A percentile compares a stretch with the other conserved stretches of the same genome.
phyloP scores from a whole-genome alignment of 1,140 invertebrate genomes.

The Stegodyphus mimosarum region DNA sequence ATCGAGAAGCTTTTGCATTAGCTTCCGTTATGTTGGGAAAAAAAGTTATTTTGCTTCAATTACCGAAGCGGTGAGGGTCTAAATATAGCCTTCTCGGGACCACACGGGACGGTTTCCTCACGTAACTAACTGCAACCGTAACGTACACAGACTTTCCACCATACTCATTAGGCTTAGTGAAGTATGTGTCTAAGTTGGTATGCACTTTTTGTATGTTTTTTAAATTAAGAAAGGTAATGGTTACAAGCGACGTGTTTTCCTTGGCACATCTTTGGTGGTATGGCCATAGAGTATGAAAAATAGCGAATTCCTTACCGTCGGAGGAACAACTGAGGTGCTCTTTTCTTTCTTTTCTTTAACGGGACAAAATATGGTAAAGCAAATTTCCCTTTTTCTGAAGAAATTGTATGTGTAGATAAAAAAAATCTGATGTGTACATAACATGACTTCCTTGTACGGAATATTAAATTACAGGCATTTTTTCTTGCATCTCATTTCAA shows the following conservation, averaged over 20 bases:
- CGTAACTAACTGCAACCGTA: background rate
- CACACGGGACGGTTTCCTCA: conserved; percentile 4
- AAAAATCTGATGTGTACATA: no score
- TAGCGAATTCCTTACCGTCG: no score
- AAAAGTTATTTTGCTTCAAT: conserved; percentile 7
- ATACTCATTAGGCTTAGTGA: conserved; percentile 3
- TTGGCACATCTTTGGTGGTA: conserved; percentile 13
- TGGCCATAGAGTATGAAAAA: background rate
- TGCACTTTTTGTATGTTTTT: conserved; percentile 12
- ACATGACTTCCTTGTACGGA: no score
- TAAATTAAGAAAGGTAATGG: conserved; percentile 13
- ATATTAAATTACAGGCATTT: no score
- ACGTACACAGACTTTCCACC: conserved; percentile 24
- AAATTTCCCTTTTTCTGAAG: no score
- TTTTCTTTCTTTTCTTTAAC: no score
- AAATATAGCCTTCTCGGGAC: conserved; percentile 15
- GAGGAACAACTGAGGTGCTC: no score
- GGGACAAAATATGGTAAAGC: no score
- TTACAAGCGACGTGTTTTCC: conserved; percentile 5
- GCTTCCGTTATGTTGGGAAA: background rate
- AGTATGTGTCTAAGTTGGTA: background rate
- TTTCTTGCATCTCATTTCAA: no score
- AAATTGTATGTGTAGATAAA: no score
- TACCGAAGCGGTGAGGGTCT: conserved; percentile 3
- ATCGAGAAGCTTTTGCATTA: background rate